These are phyloP conservation scores for Camelus dromedarius DNA, from an alignment of 2,113 vertebrate genomes.

Conservation along the genomic window DNA sequence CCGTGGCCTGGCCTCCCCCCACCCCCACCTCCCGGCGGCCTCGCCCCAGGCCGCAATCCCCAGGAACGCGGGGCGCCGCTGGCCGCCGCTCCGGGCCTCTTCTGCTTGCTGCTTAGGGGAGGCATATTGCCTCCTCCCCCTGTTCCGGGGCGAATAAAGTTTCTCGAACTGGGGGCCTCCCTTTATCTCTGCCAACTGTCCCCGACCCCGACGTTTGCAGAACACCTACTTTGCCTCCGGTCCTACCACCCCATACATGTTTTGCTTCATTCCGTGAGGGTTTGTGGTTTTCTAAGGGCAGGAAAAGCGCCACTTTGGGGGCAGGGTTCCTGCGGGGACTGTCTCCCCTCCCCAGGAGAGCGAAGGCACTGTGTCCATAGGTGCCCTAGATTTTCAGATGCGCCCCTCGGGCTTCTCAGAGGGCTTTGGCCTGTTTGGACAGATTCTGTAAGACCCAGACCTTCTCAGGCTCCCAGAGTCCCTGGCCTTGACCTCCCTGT, in stretches of 20 bases:
- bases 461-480: neutral
- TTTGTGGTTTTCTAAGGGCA: constrained; percentile 6
- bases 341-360: neutral
- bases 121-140: neutral
- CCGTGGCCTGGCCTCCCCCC: neutral
- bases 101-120: neutral
- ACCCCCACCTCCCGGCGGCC: neutral
- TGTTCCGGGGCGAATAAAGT: neutral
- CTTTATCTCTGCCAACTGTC: neutral
- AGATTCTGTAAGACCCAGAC: constrained; percentile 1
- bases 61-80: neutral
- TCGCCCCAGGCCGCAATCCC: neutral
- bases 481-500: neutral
- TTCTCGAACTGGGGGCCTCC: neutral
- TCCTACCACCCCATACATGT: neutral
- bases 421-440: neutral
- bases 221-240: neutral
- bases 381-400: neutral
- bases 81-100: neutral
- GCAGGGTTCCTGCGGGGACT: neutral
- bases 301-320: neutral
- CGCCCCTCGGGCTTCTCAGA: neutral
- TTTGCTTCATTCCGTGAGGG: neutral
- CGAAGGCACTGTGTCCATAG: neutral
- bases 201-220: neutral